Evolutionary conservation across 2,888 invertebrate genomes (phyloP).

Genomic region (Himalopsyche anomala): DNA sequence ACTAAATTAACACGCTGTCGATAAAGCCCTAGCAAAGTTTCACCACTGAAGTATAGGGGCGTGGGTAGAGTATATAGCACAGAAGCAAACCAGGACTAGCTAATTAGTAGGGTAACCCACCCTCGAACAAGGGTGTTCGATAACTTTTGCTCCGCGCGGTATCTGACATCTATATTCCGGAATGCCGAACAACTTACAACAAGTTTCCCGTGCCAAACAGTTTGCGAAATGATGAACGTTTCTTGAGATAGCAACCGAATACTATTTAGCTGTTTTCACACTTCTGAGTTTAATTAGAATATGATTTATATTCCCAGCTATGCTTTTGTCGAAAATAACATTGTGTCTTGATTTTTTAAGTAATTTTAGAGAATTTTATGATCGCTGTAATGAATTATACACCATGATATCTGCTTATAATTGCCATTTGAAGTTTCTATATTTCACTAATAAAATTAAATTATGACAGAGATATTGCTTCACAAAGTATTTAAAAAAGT

Average conservation of each 20-base stretch:
- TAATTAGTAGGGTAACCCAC: slow-evolving; percentile 39
- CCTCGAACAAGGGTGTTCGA: slow-evolving; percentile 33
- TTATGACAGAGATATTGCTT: no score
- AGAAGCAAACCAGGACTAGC: slow-evolving; percentile 38
- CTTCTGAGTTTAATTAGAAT: no score
- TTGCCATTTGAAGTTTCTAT: no score
- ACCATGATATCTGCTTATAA: no score
- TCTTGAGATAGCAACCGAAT: background rate
- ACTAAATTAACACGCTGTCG: slow-evolving; percentile 59
- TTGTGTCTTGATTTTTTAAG: no score
- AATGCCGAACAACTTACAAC: slow-evolving; percentile 34
- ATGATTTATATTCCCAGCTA: no score
- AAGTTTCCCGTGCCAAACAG: background rate
- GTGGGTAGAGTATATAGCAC: slow-evolving; percentile 28
- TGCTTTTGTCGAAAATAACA: no score
- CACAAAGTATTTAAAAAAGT: no score
- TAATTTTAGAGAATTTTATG: no score
- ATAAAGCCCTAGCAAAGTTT: slow-evolving; percentile 49
- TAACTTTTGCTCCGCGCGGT: slow-evolving; percentile 31
- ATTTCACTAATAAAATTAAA: no score
- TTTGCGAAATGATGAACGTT: slow-evolving; percentile 21
- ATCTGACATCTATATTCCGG: slow-evolving; percentile 30
- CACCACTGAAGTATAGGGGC: background rate
- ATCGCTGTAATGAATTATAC: no score
- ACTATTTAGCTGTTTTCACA: slow-evolving; percentile 8